Evolutionary conservation across 2,113 vertebrate genomes (phyloP), one percentile per base, ranked within the genome.

Genomic region (Larimichthys crocea): DNA sequence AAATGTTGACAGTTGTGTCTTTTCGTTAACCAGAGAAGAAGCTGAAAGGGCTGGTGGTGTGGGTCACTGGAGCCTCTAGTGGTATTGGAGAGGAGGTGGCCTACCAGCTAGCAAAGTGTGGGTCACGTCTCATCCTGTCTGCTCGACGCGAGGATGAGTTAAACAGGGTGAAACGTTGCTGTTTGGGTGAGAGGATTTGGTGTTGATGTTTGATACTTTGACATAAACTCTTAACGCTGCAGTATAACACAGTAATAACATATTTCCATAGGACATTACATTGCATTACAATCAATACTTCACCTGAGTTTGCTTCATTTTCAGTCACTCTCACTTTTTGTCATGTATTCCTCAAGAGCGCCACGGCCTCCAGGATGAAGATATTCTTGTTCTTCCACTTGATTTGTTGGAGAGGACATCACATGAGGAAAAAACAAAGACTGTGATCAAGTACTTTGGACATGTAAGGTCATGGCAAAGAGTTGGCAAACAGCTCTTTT

Each of bases 21-120:
- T 75, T 84, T 50, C 71, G 15, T 82, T 60, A 3, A 46, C 6
- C 57, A 99, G 98, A 97, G 88, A 69, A 86, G 50, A 96, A 93
- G 62, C 94, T 99, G 64, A 92, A 87, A n/a, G 95, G 95, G 49
- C 94, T 95, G 91, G 98, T 99, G 66, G 96, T 97, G 50, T 99
- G 98, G 98, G 92, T 99, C 91, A 99, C 98, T 0, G 98, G 98
- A 76, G 98, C 98, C 0, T 99, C 98, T 2, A 96, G 98, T 78
- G 98, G 98, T 6, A 99, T 99, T 0, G 98, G 98, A 26, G 98
- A 99, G 85, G 98, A 98, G 61, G 40, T 99, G 90, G 93, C 94
- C 64, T 96, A 96, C 89, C 98, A 99, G 92, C 92, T 99, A 3
- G 96, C 97, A 6, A 95, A 91, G 68, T 93, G 97, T 10, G 96